phyloP scores from a whole-genome alignment of 2,888 invertebrate species.

The Drosophila mulleri region DNA sequence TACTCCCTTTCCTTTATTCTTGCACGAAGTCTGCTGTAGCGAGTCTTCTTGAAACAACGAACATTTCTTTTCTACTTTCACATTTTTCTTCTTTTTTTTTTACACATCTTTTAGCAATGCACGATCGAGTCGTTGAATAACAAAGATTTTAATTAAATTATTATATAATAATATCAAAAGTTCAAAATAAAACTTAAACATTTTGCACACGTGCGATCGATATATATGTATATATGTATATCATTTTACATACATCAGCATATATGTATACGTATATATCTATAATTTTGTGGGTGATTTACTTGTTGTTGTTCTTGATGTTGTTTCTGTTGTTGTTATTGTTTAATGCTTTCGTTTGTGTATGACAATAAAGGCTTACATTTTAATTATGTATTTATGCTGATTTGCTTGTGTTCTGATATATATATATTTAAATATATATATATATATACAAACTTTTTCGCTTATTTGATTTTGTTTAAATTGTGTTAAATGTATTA shows the following conservation, averaged over 20 bases:
- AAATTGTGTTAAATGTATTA: slow-evolving; percentile 48
- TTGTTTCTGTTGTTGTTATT: slow-evolving; percentile 27
- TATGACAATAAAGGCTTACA: slow-evolving; percentile 63
- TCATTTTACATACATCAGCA: background rate
- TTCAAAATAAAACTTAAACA: slow-evolving; percentile 61
- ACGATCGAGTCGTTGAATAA: slow-evolving; percentile 43
- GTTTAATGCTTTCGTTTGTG: slow-evolving; percentile 24
- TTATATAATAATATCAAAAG: slow-evolving; percentile 59
- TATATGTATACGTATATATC: slow-evolving; percentile 1
- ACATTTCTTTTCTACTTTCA: background rate
- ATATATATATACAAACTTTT: slow-evolving; percentile 9
- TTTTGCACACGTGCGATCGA: slow-evolving; percentile 30
- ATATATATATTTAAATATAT: slow-evolving; percentile 3
- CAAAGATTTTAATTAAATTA: slow-evolving; percentile 62
- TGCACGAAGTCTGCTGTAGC: background rate
- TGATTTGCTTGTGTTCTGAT: slow-evolving; percentile 14
- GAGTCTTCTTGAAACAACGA: background rate
- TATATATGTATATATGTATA: slow-evolving; percentile 15
- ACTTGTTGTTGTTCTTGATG: slow-evolving; percentile 21
- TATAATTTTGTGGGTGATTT: slow-evolving; percentile 35
- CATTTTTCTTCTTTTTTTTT: slow-evolving; percentile 4
- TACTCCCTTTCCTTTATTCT: background rate
- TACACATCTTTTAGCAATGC: slow-evolving; percentile 34
- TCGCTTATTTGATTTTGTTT: slow-evolving; percentile 34
- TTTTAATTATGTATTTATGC: slow-evolving; percentile 54